Percentiles rank a stretch among this genome's conserved stretches.
These are phyloP conservation scores for Callimorpha dominula DNA, from an alignment of 2,888 invertebrate genomes.

Conservation along the genomic window DNA sequence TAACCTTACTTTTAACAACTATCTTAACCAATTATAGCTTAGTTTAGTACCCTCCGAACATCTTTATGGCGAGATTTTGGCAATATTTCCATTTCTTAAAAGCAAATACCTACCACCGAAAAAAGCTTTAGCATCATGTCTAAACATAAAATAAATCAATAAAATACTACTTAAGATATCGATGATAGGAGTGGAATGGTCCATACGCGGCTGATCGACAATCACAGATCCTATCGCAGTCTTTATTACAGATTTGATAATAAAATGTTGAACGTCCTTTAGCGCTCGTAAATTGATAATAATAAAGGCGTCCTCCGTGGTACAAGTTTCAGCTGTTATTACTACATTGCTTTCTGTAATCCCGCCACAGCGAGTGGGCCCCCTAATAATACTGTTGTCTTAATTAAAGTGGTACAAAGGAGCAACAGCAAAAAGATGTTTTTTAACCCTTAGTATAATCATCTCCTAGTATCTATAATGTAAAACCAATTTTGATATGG, in stretches of 20 bases:
- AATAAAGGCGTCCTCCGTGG: background rate
- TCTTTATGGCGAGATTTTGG: no score
- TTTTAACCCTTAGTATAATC: background rate
- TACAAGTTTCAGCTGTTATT: background rate
- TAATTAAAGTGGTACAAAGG: background rate
- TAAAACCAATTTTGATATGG: no score
- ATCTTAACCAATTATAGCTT: background rate
- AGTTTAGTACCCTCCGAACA: background rate
- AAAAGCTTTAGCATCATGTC: background rate
- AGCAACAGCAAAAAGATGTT: background rate
- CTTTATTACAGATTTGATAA: slow-evolving; percentile 4
- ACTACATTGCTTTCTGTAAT: background rate
- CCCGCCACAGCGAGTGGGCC: background rate
- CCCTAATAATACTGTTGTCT: background rate
- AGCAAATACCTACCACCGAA: background rate
- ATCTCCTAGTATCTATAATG: background rate
- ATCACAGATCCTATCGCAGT: slow-evolving; percentile 20
- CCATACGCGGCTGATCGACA: slow-evolving; percentile 30
- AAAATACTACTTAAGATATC: background rate
- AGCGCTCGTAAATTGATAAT: background rate
- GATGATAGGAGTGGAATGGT: background rate
- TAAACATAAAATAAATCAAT: background rate
- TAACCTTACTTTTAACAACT: no score
- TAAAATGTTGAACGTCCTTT: background rate
- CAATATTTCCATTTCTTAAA: background rate